A percentile compares a stretch with the other conserved stretches of the same genome.
phyloP scores from a whole-genome alignment of 2,113 vertebrate genomes.

The Etia nguti region DNA sequence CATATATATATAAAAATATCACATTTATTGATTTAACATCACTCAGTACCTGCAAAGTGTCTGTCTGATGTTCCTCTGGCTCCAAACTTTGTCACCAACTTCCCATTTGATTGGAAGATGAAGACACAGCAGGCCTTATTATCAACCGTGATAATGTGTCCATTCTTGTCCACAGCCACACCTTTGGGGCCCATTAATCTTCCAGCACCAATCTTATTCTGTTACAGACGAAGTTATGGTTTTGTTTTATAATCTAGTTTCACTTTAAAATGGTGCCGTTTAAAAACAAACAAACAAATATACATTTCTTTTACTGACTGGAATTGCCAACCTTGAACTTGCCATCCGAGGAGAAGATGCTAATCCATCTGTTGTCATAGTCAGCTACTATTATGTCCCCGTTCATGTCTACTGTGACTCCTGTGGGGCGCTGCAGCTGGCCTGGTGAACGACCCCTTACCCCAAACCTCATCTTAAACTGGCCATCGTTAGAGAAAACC shows the following conservation, averaged over 20 bases:
- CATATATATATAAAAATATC: neutral
- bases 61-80: slow-evolving; percentile 86
- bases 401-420: slow-evolving; percentile 88
- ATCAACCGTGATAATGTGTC: slow-evolving; percentile 94
- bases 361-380: slow-evolving; percentile 98
- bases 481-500: slow-evolving; percentile 94
- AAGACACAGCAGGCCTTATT: slow-evolving; percentile 98
- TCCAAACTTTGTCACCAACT: slow-evolving; percentile 91
- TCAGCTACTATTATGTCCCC: slow-evolving; percentile 96
- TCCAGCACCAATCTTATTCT: slow-evolving; percentile 94
- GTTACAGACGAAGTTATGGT: neutral
- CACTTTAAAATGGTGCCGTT: accelerated
- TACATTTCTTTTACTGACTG: neutral
- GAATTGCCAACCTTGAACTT: slow-evolving; percentile 88
- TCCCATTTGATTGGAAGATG: slow-evolving; percentile 95
- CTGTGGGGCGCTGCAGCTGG: slow-evolving; percentile 94
- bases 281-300: neutral
- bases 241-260: neutral
- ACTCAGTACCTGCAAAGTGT: slow-evolving; percentile 84
- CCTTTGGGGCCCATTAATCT: slow-evolving; percentile 95
- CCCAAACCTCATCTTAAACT: slow-evolving; percentile 92
- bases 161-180: slow-evolving; percentile 90
- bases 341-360: slow-evolving; percentile 92
- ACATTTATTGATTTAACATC: neutral
- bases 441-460: slow-evolving; percentile 92